Conservation (phyloP, 2,888 invertebrate species). For the Deilephila porcellus region DNA sequence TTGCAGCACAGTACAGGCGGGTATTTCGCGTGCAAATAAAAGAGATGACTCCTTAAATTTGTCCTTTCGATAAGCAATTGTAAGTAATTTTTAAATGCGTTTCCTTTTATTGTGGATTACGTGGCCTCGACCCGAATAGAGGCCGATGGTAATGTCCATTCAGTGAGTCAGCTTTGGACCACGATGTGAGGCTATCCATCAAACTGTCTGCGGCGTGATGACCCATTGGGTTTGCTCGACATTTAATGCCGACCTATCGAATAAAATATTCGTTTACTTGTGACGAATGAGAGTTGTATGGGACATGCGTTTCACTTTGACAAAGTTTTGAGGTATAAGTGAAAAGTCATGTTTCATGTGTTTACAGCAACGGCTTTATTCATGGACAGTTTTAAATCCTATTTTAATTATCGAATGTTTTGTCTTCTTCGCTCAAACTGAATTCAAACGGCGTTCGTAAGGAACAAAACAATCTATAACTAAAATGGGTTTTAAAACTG, state of each 20-base stretch:
- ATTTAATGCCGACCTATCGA: constrained; percentile 32
- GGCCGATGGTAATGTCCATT: constrained; percentile 48
- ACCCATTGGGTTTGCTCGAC: constrained; percentile 49
- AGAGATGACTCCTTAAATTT: background rate
- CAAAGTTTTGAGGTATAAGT: no score
- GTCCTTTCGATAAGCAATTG: background rate
- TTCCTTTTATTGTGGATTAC: constrained; percentile 29
- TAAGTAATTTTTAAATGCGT: constrained; percentile 7
- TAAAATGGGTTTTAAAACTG: no score
- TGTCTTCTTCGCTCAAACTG: no score
- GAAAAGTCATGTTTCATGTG: background rate
- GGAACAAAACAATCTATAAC: no score
- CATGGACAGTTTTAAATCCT: no score
- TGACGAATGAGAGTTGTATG: background rate
- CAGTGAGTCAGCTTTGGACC: constrained; percentile 57
- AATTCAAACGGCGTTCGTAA: no score
- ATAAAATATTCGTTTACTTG: constrained; percentile 26
- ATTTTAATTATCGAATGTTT: no score
- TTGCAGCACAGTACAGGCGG: no score
- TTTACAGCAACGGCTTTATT: no score
- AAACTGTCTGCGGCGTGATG: constrained; percentile 56
- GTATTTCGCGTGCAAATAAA: no score
- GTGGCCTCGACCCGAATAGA: constrained; percentile 30
- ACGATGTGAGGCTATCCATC: constrained; percentile 54
- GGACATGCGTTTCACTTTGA: background rate